Evolutionary conservation across 2,888 invertebrate species (phyloP), one percentile per base, ranked within the genome.

Genomic region (Panopea generosa): DNA sequence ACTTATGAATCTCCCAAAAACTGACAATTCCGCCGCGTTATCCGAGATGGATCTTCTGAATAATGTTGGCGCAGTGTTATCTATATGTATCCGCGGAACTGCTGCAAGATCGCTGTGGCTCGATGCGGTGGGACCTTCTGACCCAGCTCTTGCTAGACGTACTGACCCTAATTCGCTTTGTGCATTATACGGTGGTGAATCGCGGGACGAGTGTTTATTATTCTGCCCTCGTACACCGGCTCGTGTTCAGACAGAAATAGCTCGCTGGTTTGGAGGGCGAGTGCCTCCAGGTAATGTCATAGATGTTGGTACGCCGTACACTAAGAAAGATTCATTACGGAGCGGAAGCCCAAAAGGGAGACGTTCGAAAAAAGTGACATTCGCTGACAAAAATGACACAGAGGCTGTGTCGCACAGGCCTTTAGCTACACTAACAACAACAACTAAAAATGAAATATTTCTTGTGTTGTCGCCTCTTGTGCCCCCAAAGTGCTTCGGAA

Each of bases 101-200:
- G 82, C 84, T 53, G 90, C 90, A 0, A 66, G 89, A 29, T 77
- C 86, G 4, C 75, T 90, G 0, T 91, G 91, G 91, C 83, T 91
- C 4, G 90, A 90, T 75, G 86, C 89, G 16, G 84, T 91, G 16
- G 91, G 91, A 1, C 91, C 91, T 0, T 85, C 89, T 0, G 91
- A 91, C 69, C 91, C 90, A 14, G 78, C 77, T 6, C 81, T 91
- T 11, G 91, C 91, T 6, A 68, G 89, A 11, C 73, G 80, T 27
- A 91, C 90, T 4, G 91, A 91, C 74, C 91, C 91, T 1, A 89
- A 87, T 61, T 91, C 90, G 20, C 72, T 91, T 27, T 90, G 89
- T 85, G 91, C 91, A 22, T 69, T 87, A 56, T 91, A 84, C 71
- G 91, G 91, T 0, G 90, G 90, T 9, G 82, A 82, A 16, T 87